phyloP scores from a whole-genome alignment of 1,140 invertebrate species.

The Harlomillsia oculata region DNA sequence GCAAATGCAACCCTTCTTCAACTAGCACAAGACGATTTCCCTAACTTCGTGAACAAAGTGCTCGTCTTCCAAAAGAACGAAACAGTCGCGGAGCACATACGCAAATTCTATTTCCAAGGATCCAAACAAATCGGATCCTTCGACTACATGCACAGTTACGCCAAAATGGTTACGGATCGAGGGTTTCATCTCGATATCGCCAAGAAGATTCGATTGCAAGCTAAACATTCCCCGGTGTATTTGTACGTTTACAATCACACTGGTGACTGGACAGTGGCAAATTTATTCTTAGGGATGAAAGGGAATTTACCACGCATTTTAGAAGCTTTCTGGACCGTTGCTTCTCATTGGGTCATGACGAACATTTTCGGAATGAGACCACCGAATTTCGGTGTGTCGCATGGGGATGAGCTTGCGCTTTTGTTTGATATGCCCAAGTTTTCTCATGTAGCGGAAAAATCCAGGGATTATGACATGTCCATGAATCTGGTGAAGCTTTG shows the following conservation, averaged over 20 bases:
- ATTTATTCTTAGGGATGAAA: conserved; percentile 15
- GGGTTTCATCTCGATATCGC: conserved; percentile 23
- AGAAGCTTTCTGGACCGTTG: conserved; percentile 7
- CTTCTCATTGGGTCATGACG: conserved; percentile 3
- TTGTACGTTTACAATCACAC: conserved; percentile 24
- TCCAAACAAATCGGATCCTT: conserved; percentile 3
- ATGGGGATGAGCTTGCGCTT: conserved; percentile 25
- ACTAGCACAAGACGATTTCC: conserved; percentile 13
- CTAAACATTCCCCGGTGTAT: conserved; percentile 18
- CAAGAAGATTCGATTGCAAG: conserved; percentile 9
- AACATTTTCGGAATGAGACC: conserved; percentile 3
- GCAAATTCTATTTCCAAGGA: conserved; percentile 23
- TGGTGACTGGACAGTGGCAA: conserved; percentile 21
- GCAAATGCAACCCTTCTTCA: conserved; percentile 20
- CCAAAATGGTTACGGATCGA: conserved; percentile 25
- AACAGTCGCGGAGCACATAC: conserved; percentile 15
- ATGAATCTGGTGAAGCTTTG: conserved; percentile 24
- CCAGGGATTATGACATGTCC: conserved; percentile 31
- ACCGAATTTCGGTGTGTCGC: conserved; percentile 16
- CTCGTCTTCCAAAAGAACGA: conserved; percentile 11
- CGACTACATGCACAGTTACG: conserved; percentile 13
- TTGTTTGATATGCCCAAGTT: conserved; percentile 30
- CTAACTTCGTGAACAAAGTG: conserved; percentile 8
- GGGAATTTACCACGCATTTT: conserved; percentile 10
- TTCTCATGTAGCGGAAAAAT: conserved; percentile 9